Evolutionary conservation across 2,888 invertebrate species (phyloP), one percentile per base, ranked within the genome.

Genomic region (Cataglyphis altisquamis): DNA sequence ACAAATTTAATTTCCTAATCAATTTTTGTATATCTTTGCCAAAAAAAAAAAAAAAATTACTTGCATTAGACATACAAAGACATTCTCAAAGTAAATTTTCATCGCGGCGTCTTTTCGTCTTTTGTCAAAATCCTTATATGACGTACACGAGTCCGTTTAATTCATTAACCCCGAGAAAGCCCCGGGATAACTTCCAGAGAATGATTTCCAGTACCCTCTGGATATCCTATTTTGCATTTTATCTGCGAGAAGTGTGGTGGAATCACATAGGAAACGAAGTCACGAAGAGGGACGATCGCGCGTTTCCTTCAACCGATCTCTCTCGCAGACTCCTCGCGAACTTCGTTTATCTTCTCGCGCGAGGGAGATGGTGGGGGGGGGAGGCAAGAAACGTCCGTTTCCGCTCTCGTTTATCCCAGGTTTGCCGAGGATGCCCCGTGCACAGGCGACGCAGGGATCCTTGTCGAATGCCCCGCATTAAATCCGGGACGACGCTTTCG

Each of bases 391-490:
- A 6, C 0, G 66, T 18, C 25, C 10, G 57, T 77, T 75, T 74
- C 70, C 60, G 48, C 70, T 83, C 88, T 82, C 89, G 89, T 89
- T 88, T 89, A 83, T 86, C 81, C 87, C 29, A 36, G 81, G 52
- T n/a, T n/a, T 48, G n/a, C n/a, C 52, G n/a, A 52, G 52, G 48
- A 48, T 63, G 41, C 81, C 68, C 68, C 68, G 72, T 36, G 36
- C 36, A 41, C 45, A 57, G 57, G 55, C 73, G 78, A 52, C 63
- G 6, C 32, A 6, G 64, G 52, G 39, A n/a, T 64, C 73, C 82
- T 85, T 82, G 84, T 89, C 89, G 89, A 78, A 88, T 87, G 84
- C 32, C 64, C 83, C 66, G 84, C 84, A 85, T 90, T 88, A 90
- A 90, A 90, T 88, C 82, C 84, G n/a, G 62, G 68, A 82, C 55